These are phyloP conservation scores for Zaprionus capensis DNA, from an alignment of 1,140 invertebrate genomes.

Conservation along the genomic window DNA sequence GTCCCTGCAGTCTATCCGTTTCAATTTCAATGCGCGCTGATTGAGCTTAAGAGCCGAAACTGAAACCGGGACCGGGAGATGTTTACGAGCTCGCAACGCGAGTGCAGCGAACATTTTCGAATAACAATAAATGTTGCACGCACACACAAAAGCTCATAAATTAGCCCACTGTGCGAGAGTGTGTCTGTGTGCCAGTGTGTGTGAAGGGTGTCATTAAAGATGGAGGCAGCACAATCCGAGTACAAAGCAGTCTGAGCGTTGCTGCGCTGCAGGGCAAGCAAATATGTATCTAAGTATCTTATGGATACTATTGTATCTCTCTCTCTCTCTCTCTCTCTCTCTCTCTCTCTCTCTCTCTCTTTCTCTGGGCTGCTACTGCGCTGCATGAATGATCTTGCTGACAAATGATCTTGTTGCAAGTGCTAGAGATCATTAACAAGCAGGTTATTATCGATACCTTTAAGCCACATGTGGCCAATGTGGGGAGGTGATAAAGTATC, in stretches of 20 bases:
- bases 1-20: constrained; percentile 11
- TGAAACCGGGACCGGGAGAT: constrained; percentile 39
- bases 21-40: constrained; percentile 47
- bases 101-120: constrained; percentile 47
- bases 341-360: neutral
- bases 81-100: constrained; percentile 37
- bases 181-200: constrained; percentile 28
- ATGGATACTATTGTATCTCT: neutral
- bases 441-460: constrained; percentile 11
- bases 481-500: constrained; percentile 11
- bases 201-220: constrained; percentile 46
- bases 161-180: constrained; percentile 26
- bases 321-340: neutral
- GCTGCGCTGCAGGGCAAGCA: constrained; percentile 14
- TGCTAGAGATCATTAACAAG: constrained; percentile 18
- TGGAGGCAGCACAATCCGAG: constrained; percentile 37
- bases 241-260: constrained; percentile 9
- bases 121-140: constrained; percentile 49
- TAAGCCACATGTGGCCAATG: constrained; percentile 5
- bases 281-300: constrained; percentile 36
- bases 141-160: constrained; percentile 53
- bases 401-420: constrained; percentile 33
- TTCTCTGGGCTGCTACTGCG: neutral
- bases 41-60: constrained; percentile 49
- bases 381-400: constrained; percentile 10